These are phyloP conservation scores for Pseudoips prasinana DNA, from an alignment of 2,888 invertebrate genomes.

Conservation along the genomic window DNA sequence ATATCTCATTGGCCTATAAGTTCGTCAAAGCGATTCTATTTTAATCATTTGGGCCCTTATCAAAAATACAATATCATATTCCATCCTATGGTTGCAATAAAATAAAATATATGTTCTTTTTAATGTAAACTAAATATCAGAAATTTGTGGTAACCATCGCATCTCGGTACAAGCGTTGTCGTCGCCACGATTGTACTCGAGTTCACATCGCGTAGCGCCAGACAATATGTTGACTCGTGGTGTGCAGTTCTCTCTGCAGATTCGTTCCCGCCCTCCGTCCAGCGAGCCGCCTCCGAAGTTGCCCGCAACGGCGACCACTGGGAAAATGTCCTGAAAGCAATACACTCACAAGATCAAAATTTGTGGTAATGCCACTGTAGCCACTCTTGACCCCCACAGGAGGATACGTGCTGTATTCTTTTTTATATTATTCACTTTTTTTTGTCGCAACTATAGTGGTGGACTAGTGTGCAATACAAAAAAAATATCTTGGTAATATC, in stretches of 20 bases:
- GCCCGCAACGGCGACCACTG: conserved; percentile 85
- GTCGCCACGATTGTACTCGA: conserved; percentile 5
- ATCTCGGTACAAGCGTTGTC: conserved; percentile 9
- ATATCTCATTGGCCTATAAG: too few species aligned
- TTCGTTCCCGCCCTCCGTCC: conserved; percentile 68
- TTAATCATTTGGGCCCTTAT: too few species aligned
- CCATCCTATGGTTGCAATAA: too few species aligned
- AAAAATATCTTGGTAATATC: neutral
- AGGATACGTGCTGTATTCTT: conserved; percentile 74
- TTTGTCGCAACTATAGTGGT: conserved; percentile 29
- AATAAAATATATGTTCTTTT: conserved; percentile 15
- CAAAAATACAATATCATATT: too few species aligned
- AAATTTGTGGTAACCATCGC: conserved; percentile 8
- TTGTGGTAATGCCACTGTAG: conserved; percentile 79
- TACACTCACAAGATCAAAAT: conserved; percentile 77
- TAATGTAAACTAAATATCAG: conserved; percentile 15
- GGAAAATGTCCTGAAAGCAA: conserved; percentile 84
- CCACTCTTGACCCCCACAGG: conserved; percentile 55
- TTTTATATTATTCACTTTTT: conserved; percentile 53
- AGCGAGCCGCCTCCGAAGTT: conserved; percentile 82
- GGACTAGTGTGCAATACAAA: conserved; percentile 15
- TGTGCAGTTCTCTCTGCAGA: conserved; percentile 82
- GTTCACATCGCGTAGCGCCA: conserved; percentile 31
- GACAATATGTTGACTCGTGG: conserved; percentile 74
- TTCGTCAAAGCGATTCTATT: too few species aligned